Conservation (phyloP, 1,140 invertebrate species). For the Lasioglossum albipes region DNA sequence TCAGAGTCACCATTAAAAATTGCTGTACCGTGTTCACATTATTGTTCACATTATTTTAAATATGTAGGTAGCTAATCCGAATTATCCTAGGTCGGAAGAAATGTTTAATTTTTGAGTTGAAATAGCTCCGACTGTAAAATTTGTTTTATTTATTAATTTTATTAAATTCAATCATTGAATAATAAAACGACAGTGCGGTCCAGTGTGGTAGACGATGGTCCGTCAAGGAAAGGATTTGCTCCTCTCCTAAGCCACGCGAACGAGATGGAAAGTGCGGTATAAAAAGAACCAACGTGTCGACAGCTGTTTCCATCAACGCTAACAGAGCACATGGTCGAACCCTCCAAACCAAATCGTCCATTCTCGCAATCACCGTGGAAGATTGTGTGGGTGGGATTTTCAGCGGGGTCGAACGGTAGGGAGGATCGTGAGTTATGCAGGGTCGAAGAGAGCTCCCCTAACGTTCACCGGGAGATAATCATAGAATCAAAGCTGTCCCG, state of each 20-base stretch:
- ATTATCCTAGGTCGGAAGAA: no score
- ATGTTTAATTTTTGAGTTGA: no score
- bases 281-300: conserved; percentile 41
- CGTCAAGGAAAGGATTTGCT: not conserved
- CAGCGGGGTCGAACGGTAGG: conserved; percentile 33
- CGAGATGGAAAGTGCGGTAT: conserved; percentile 49
- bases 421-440: not conserved
- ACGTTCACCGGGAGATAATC: not conserved
- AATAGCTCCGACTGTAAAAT: no score
- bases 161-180: no score
- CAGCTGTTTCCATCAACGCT: conserved; percentile 58
- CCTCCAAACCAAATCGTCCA: conserved; percentile 11
- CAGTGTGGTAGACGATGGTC: no score
- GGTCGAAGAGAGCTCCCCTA: conserved; percentile 4
- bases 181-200: no score
- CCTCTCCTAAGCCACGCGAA: conserved; percentile 11
- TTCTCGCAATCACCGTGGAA: not conserved
- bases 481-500: conserved; percentile 25
- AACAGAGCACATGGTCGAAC: not conserved
- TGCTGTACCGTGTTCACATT: no score
- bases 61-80: no score
- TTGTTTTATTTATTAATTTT: no score
- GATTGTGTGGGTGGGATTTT: conserved; percentile 61
- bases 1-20: no score
- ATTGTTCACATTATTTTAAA: no score